phyloP scores from a whole-genome alignment of 2,888 invertebrate genomes.

The Tinea semifulvella region DNA sequence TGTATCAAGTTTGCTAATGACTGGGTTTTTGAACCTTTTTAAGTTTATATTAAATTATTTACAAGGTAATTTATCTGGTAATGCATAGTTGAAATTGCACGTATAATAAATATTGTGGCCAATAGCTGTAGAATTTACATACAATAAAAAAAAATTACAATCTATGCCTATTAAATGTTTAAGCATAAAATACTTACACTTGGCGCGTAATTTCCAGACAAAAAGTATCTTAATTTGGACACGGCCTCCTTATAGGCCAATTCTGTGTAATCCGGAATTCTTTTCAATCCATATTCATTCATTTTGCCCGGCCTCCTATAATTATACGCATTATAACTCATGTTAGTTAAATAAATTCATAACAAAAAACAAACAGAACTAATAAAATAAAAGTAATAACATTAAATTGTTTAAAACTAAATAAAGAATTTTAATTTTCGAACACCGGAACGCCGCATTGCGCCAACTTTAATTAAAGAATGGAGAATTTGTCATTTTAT shows the following conservation, averaged over 20 bases:
- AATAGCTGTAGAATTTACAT: too few relatives aligned
- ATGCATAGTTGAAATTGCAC: too few relatives aligned
- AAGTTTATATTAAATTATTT: too few relatives aligned
- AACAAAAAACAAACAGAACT: slow-evolving; percentile 13
- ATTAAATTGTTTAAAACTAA: slow-evolving; percentile 20
- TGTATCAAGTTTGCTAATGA: too few relatives aligned
- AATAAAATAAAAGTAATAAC: slow-evolving; percentile 19
- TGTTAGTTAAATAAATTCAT: slow-evolving; percentile 23
- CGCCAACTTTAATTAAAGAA: slow-evolving; percentile 21
- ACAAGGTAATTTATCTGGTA: too few relatives aligned
- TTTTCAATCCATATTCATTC: slow-evolving; percentile 61
- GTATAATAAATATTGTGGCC: too few relatives aligned
- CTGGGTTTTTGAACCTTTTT: too few relatives aligned
- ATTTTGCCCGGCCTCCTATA: slow-evolving; percentile 54
- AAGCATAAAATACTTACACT: slow-evolving; percentile 52
- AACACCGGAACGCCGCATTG: slow-evolving; percentile 33
- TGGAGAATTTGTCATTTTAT: slow-evolving; percentile 26
- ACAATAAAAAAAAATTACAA: too few relatives aligned
- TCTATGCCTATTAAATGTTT: too few relatives aligned
- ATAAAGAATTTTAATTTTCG: slow-evolving; percentile 12
- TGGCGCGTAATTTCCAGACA: slow-evolving; percentile 79
- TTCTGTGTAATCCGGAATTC: slow-evolving; percentile 82
- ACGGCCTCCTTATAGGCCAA: slow-evolving; percentile 87
- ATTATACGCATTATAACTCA: slow-evolving; percentile 28
- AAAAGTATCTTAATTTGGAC: slow-evolving; percentile 76